Conservation (phyloP, 2,797 vertebrate genomes). For the Coregonus suidteri region DNA sequence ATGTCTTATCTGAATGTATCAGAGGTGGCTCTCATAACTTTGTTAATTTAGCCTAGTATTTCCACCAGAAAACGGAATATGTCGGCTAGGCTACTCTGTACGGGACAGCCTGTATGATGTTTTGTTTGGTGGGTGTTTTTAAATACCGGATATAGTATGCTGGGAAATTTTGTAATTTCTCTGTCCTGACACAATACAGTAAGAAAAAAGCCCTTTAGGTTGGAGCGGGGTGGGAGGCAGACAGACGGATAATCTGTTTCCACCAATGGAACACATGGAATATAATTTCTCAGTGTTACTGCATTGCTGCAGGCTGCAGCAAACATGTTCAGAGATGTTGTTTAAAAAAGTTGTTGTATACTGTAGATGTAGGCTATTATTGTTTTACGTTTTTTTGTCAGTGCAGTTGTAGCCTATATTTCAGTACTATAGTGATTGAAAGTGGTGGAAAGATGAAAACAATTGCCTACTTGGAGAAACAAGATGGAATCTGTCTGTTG, state of each 20-base stretch:
- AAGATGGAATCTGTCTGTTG: slow-evolving; percentile 14
- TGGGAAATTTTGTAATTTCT: slow-evolving; percentile 41
- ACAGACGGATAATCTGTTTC: slow-evolving; percentile 60
- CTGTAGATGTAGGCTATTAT: background rate
- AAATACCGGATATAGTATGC: background rate
- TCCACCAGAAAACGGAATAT: slow-evolving; percentile 46
- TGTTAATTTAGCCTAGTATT: slow-evolving; percentile 54
- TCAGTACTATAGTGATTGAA: slow-evolving; percentile 24
- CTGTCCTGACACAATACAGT: slow-evolving; percentile 47
- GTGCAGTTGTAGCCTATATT: slow-evolving; percentile 34
- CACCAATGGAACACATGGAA: slow-evolving; percentile 25
- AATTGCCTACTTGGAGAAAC: too few relatives aligned
- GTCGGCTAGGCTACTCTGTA: slow-evolving; percentile 25
- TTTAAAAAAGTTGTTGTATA: background rate
- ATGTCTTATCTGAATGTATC: background rate
- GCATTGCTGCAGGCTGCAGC: background rate
- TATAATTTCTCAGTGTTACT: too few relatives aligned
- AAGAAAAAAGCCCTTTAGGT: slow-evolving; percentile 37
- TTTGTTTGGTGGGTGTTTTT: slow-evolving; percentile 29
- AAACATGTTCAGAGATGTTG: background rate
- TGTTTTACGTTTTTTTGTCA: slow-evolving; percentile 27
- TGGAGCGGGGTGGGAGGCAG: slow-evolving; percentile 40
- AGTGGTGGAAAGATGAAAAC: background rate
- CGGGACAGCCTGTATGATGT: slow-evolving; percentile 10
- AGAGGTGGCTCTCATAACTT: background rate